Evolutionary conservation across 2,888 invertebrate genomes (phyloP), one percentile per base, ranked within the genome.

Genomic region (Macropis europaea): DNA sequence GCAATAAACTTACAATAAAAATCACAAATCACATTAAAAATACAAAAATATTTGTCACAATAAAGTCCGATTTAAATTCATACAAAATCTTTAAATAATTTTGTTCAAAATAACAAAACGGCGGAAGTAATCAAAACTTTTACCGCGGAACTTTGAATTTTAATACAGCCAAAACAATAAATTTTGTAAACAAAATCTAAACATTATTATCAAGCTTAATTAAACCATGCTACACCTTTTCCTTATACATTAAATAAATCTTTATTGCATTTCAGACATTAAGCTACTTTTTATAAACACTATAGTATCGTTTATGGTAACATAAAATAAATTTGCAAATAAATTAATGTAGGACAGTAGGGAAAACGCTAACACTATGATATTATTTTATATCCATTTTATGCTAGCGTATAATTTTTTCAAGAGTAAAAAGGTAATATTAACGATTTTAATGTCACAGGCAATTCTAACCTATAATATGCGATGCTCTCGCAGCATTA

Each of bases 391-490:
- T 0, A 17, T 15, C 17, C 4, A 6, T 38, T 19, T 38, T 26
- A 9, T 9, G 6, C 6, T 22, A 15, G 9, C 15, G n/a, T 19
- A 9, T 5, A 2, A 45, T 54, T 7, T 6, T 53, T 36, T 32
- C 17, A 13, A 40, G 7, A 22, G 5, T 54, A 40, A 32, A 28
- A 36, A 7, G 19, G 2, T 26, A 38, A 28, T 43, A 56, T 43
- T 13, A 30, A 36, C 7, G 9, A 53, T 6, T 13, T 17, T 6
- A 7, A 24, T 57, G 15, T 32, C 24, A 43, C 24, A 19, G 56
- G 34, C 19, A n/a, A 40, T 26, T 50, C 17, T 73, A 73, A 73
- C 73, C 73, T 73, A 56, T 13, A 56, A 42, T 7, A 56, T 26
- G 4, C 17, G 26, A 50, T 34, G 28, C 38, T 32, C 13, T 6